These are phyloP conservation scores for Deroptyus accipitrinus DNA, from an alignment of 2,113 vertebrate genomes.

Conservation along the genomic window DNA sequence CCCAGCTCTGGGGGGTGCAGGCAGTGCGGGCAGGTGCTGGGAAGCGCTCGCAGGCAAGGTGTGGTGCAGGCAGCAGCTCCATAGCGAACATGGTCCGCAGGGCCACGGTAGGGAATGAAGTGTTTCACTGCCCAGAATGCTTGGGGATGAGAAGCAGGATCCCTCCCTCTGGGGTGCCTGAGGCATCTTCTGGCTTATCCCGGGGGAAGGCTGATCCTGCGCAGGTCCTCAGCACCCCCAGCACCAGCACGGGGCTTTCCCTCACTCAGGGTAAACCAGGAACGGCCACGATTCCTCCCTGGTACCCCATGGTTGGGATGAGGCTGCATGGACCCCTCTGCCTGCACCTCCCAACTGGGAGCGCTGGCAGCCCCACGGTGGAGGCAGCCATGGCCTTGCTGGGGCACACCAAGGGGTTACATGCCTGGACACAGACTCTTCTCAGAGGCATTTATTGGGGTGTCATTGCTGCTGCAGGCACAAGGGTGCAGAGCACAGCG, in stretches of 20 bases:
- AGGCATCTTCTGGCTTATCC: neutral
- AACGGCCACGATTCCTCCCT: neutral
- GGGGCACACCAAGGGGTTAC: neutral
- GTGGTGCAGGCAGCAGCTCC: neutral
- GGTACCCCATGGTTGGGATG: neutral
- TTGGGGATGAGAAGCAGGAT: neutral
- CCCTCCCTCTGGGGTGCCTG: neutral
- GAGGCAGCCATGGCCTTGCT: neutral
- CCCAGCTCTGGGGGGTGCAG: neutral
- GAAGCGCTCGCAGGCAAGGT: neutral
- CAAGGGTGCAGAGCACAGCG: neutral
- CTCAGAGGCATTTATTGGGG: neutral
- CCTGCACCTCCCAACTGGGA: neutral
- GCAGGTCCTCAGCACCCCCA: neutral
- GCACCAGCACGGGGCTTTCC: fast-evolving
- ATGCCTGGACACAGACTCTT: neutral
- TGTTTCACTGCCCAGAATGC: neutral
- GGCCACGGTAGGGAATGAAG: fast-evolving
- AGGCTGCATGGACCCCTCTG: fast-evolving
- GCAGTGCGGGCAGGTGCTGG: neutral
- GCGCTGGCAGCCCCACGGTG: neutral
- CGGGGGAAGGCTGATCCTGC: neutral
- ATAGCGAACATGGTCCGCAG: fast-evolving
- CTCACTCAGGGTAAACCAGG: neutral
- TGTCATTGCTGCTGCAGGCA: neutral